Evolutionary conservation across 2,797 vertebrate species (phyloP).

Genomic region (Telmatherina bonti): DNA sequence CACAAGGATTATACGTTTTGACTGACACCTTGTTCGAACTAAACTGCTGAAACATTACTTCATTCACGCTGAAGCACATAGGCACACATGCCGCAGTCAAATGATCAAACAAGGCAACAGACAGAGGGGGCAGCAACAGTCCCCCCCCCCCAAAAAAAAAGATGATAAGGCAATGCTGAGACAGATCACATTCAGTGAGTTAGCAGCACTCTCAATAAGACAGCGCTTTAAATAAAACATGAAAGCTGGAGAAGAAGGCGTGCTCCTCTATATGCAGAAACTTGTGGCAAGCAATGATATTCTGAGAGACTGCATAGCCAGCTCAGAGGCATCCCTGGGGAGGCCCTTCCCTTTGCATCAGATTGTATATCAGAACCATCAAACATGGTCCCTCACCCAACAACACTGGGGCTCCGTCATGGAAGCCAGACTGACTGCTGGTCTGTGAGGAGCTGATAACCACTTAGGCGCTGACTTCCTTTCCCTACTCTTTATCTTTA

Average conservation of each 20-base stretch:
- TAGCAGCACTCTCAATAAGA: constrained; percentile 68
- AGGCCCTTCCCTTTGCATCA: constrained; percentile 59
- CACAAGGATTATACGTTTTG: constrained; percentile 55
- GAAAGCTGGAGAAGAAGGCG: constrained; percentile 71
- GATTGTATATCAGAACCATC: constrained; percentile 61
- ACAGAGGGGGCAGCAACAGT: constrained; percentile 22
- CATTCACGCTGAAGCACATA: constrained; percentile 25
- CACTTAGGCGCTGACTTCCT: constrained; percentile 47
- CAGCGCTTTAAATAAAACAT: constrained; percentile 81
- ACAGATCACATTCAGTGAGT: constrained; percentile 71
- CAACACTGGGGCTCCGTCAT: constrained; percentile 25
- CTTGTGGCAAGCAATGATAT: constrained; percentile 75
- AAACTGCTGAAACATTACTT: constrained; percentile 51
- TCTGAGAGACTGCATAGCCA: constrained; percentile 70
- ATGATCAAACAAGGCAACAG: constrained; percentile 54
- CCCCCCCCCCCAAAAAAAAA: neutral
- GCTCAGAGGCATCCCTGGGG: constrained; percentile 57
- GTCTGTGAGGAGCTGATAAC: constrained; percentile 35
- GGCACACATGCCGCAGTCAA: constrained; percentile 22
- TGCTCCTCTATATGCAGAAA: constrained; percentile 57
- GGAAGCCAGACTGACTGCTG: constrained; percentile 48
- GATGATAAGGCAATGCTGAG: constrained; percentile 46
- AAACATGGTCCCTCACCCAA: constrained; percentile 43
- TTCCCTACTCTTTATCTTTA: constrained; percentile 18
- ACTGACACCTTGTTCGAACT: constrained; percentile 61